Conservation (phyloP, 2,113 vertebrate species). For the rabbit (Oryctolagus cuniculus) region DNA sequence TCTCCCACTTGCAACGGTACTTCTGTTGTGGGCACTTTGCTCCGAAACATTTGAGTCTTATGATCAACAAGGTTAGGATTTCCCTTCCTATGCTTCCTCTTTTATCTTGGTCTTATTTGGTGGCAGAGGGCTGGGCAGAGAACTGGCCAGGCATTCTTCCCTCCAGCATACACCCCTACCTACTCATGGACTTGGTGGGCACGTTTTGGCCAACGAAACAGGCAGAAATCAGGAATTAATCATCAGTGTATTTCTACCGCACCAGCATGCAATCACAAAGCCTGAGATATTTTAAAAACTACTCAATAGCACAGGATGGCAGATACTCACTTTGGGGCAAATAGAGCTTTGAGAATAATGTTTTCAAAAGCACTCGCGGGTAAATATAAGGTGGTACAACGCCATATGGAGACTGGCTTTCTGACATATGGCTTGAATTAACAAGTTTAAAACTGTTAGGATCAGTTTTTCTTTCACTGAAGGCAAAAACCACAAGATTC, state of each 20-base stretch:
- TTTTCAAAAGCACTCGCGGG: constrained; percentile 89
- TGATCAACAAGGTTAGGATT: constrained; percentile 46
- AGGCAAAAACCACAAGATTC: constrained; percentile 86
- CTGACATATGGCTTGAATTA: constrained; percentile 93
- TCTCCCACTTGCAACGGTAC: not conserved
- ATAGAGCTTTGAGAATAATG: constrained; percentile 88
- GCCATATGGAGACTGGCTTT: constrained; percentile 90
- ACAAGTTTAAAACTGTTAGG: constrained; percentile 94
- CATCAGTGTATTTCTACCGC: constrained; percentile 80
- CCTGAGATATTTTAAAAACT: constrained; percentile 79
- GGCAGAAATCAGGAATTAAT: constrained; percentile 85
- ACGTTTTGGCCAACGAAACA: constrained; percentile 85
- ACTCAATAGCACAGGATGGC: constrained; percentile 76
- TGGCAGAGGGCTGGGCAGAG: not conserved
- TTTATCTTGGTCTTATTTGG: constrained; percentile 63
- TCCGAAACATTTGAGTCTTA: constrained; percentile 51
- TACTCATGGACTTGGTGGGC: constrained; percentile 82
- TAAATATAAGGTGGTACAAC: constrained; percentile 91
- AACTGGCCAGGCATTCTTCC: constrained; percentile 63
- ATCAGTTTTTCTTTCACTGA: constrained; percentile 92
- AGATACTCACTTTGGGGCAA: constrained; percentile 87
- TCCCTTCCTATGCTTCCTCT: constrained; percentile 60
- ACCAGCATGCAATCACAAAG: constrained; percentile 79
- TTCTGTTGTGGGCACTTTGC: constrained; percentile 4
- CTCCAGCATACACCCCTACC: constrained; percentile 70